Evolutionary conservation across 2,113 vertebrate species (phyloP).

Genomic region (Gila orcuttii): DNA sequence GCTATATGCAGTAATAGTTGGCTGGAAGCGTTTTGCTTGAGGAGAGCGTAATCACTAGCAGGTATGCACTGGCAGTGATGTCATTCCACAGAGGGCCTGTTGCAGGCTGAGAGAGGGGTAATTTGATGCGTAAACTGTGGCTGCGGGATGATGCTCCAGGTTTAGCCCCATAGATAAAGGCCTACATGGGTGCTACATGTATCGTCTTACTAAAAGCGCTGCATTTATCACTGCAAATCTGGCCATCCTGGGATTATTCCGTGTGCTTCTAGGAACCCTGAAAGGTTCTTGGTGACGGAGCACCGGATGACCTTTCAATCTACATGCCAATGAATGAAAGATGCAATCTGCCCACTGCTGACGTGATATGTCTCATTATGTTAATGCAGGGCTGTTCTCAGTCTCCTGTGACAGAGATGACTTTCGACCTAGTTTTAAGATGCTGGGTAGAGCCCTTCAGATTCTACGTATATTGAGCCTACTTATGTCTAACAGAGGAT

Average conservation of each 20-base stretch:
- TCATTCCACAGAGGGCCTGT: slow-evolving; percentile 27
- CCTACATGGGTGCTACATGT: slow-evolving; percentile 31
- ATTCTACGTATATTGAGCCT: slow-evolving; percentile 15
- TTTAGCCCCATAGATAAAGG: slow-evolving; percentile 18
- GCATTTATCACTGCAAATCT: slow-evolving; percentile 1
- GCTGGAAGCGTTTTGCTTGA: slow-evolving; percentile 34
- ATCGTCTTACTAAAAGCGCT: slow-evolving; percentile 13
- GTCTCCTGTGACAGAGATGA: slow-evolving; percentile 32
- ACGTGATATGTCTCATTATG: slow-evolving; percentile 46
- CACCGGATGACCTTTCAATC: slow-evolving; percentile 34
- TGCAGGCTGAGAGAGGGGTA: neutral
- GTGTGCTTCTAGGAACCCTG: neutral
- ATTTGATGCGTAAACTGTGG: neutral
- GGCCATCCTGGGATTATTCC: slow-evolving; percentile 1
- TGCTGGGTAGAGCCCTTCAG: slow-evolving; percentile 21
- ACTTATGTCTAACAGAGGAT: slow-evolving; percentile 30
- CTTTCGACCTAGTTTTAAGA: slow-evolving; percentile 12
- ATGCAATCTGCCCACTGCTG: slow-evolving; percentile 38
- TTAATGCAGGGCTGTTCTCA: slow-evolving; percentile 26
- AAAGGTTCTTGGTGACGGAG: neutral
- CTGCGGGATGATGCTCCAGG: neutral
- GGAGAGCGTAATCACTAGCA: slow-evolving; percentile 37
- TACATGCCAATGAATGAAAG: slow-evolving; percentile 29
- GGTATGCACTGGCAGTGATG: slow-evolving; percentile 33
- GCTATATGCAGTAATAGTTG: slow-evolving; percentile 38